phyloP scores from a whole-genome alignment of 2,888 invertebrate genomes.

The Meiosimyza decipiens region DNA sequence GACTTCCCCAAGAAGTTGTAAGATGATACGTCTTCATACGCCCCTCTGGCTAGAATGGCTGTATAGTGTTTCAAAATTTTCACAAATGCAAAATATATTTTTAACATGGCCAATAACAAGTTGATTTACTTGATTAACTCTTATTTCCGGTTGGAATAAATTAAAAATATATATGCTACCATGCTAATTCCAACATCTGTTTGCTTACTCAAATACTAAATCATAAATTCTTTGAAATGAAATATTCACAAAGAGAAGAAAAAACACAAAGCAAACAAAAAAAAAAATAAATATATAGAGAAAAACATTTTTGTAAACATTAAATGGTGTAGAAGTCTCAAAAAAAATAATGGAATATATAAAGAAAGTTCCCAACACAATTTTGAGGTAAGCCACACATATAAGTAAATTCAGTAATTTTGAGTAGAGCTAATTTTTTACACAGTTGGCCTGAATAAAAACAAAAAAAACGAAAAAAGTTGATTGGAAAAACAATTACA shows the following conservation, averaged over 20 bases:
- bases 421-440: background rate
- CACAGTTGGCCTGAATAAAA: background rate
- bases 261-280: background rate
- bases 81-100: too few species aligned
- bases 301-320: conserved; percentile 10
- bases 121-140: too few species aligned
- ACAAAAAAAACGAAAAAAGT: background rate
- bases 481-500: background rate
- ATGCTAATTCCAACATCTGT: conserved; percentile 20
- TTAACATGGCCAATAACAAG: too few species aligned
- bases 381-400: conserved; percentile 17
- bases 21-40: too few species aligned
- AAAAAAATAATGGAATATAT: conserved; percentile 8
- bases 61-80: too few species aligned
- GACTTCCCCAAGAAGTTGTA: too few species aligned
- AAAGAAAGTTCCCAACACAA: background rate
- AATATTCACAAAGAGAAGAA: background rate
- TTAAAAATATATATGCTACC: conserved; percentile 6
- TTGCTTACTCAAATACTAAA: conserved; percentile 1
- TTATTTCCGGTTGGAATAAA: too few species aligned
- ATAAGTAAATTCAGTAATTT: background rate
- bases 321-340: background rate
- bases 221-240: conserved; percentile 6
- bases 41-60: too few species aligned
- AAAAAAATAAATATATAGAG: background rate